Evolutionary conservation across 2,113 vertebrate species (phyloP).

Genomic region (Varanus salvator): DNA sequence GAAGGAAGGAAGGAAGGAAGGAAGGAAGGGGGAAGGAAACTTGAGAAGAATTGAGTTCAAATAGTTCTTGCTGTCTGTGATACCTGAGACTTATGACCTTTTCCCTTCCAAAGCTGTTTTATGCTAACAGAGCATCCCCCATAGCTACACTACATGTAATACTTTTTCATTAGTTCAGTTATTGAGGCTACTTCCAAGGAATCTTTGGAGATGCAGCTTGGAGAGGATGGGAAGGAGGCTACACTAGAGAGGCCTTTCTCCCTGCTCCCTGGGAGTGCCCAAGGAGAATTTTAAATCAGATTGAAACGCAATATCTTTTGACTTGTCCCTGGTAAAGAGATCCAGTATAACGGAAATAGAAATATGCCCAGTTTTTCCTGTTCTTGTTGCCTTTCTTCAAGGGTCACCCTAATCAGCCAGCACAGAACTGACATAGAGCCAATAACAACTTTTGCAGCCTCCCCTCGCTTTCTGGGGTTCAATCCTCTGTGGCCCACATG

Average conservation of each 20-base stretch:
- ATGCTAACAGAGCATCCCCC: not conserved
- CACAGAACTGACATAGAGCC: not conserved
- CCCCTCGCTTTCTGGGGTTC: not conserved
- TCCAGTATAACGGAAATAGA: not conserved
- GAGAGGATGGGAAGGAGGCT: not conserved
- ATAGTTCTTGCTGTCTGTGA: not conserved
- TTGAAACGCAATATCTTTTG: not conserved
- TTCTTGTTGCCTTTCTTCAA: conserved; percentile 21
- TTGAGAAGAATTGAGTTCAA: not conserved
- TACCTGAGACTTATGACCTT: not conserved
- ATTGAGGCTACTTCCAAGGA: not conserved
- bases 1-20: too few relatives aligned
- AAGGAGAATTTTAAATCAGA: too few relatives aligned
- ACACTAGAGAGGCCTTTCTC: not conserved
- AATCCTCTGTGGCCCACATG: not conserved
- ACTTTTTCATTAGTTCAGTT: not conserved
- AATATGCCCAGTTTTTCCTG: not conserved
- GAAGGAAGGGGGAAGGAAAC: too few relatives aligned
- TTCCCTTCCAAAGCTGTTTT: not conserved
- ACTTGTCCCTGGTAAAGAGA: not conserved
- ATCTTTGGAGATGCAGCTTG: not conserved
- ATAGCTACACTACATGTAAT: not conserved
- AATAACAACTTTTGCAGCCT: conserved; percentile 1
- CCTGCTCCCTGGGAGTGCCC: too few relatives aligned
- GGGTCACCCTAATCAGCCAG: not conserved